Percentiles rank a stretch among this genome's conserved stretches.
Evolutionary conservation across 2,113 vertebrate species (phyloP).

Genomic region (Ursus arctos): DNA sequence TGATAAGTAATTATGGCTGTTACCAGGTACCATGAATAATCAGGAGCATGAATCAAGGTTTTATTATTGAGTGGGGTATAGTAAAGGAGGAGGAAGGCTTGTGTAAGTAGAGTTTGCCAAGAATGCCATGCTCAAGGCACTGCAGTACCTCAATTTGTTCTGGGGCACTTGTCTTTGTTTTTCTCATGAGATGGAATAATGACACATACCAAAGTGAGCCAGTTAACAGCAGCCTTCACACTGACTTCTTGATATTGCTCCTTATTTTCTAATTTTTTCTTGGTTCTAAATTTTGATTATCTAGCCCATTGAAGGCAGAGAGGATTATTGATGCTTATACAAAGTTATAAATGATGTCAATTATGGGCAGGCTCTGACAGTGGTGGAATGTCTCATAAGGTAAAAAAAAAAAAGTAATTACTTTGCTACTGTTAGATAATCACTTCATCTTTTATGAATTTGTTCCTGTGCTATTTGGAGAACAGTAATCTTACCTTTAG

Average conservation of each 20-base stretch:
- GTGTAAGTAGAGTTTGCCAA: background rate
- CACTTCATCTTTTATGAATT: conserved; percentile 63
- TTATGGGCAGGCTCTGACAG: conserved; percentile 52
- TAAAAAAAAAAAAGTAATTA: conserved; percentile 60
- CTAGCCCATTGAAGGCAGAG: conserved; percentile 40
- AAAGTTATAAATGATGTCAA: conserved; percentile 66
- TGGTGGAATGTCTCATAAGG: conserved; percentile 33
- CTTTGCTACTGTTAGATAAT: conserved; percentile 44
- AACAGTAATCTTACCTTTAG: conserved; percentile 57
- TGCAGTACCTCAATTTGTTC: background rate
- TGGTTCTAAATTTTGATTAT: conserved; percentile 68
- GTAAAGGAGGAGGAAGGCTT: background rate
- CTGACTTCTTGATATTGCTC: conserved; percentile 5
- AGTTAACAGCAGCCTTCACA: conserved; percentile 33
- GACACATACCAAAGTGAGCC: background rate
- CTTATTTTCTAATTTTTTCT: conserved; percentile 49
- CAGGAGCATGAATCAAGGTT: conserved; percentile 50
- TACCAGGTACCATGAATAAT: conserved; percentile 62
- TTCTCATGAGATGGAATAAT: conserved; percentile 34
- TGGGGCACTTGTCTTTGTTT: background rate
- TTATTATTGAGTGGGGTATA: conserved; percentile 14
- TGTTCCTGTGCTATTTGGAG: conserved; percentile 60
- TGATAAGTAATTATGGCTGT: conserved; percentile 63
- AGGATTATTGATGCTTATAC: conserved; percentile 56
- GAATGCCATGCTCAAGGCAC: background rate